phyloP scores from a whole-genome alignment of 1,140 invertebrate genomes.

The Manduca sexta region DNA sequence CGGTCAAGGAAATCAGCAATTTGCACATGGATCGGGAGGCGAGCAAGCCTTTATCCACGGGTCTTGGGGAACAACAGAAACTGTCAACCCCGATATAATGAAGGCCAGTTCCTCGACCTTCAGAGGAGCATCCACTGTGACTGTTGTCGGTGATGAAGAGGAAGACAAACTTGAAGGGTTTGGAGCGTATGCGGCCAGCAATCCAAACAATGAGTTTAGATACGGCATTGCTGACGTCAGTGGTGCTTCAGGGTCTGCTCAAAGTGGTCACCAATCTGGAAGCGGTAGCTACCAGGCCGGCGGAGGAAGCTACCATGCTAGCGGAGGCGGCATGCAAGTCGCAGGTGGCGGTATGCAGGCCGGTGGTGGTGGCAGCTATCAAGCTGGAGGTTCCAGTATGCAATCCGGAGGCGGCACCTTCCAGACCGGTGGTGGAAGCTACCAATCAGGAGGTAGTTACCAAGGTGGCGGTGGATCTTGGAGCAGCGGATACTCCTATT shows the following conservation, averaged over 20 bases:
- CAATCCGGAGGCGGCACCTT: constrained; percentile 7
- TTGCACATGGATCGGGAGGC: constrained; percentile 4
- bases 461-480: constrained; percentile 14
- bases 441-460: constrained; percentile 20
- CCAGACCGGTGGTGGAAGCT: constrained; percentile 23
- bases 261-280: constrained; percentile 4
- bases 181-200: constrained; percentile 47
- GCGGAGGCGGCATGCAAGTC: constrained; percentile 22
- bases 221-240: constrained; percentile 54
- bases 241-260: constrained; percentile 10
- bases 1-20: constrained; percentile 8
- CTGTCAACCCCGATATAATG: constrained; percentile 58
- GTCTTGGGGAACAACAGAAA: constrained; percentile 65
- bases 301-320: constrained; percentile 13
- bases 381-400: too few relatives aligned
- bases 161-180: constrained; percentile 50
- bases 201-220: constrained; percentile 54
- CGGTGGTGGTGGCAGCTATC: constrained; percentile 15
- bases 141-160: constrained; percentile 52
- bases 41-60: constrained; percentile 46
- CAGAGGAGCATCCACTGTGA: constrained; percentile 33
- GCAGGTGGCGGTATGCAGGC: constrained; percentile 23
- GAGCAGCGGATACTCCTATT: constrained; percentile 44
- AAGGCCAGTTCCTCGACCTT: constrained; percentile 63
- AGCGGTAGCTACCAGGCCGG: constrained; percentile 22